phyloP scores from a whole-genome alignment of 92 coral and sea anemone genomes.

The Pocillopora meandrina region DNA sequence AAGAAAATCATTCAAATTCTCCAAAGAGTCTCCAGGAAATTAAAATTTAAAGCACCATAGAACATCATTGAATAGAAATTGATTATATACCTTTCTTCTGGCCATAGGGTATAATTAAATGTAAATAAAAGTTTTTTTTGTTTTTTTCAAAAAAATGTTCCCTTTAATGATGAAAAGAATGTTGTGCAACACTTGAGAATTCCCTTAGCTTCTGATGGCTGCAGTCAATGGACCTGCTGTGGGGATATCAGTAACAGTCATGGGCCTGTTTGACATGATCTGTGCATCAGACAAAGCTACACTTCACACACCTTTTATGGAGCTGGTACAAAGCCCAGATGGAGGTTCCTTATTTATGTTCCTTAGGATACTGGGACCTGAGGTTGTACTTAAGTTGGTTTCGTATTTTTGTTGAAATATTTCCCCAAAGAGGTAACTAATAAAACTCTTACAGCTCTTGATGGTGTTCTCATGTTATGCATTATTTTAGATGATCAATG shows the following conservation, averaged over 20 bases:
- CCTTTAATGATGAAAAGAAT: slow-evolving; percentile 47
- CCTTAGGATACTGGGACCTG: slow-evolving; percentile 90
- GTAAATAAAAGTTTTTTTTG: too few species aligned
- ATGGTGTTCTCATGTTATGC: neutral
- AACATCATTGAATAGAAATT: too few species aligned
- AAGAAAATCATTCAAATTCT: too few species aligned
- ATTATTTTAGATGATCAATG: neutral
- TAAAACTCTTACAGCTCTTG: neutral
- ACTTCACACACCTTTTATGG: slow-evolving; percentile 94
- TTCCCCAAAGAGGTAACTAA: neutral
- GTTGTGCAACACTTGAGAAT: slow-evolving; percentile 88
- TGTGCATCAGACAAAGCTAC: slow-evolving; percentile 92
- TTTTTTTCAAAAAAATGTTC: too few species aligned
- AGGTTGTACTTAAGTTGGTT: neutral
- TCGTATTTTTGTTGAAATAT: neutral
- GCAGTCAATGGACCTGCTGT: slow-evolving; percentile 98
- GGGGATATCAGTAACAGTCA: slow-evolving; percentile 88
- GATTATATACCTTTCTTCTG: too few species aligned
- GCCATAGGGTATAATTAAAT: too few species aligned
- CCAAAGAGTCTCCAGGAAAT: too few species aligned
- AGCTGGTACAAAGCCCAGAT: slow-evolving; percentile 98
- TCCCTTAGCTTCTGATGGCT: slow-evolving; percentile 93
- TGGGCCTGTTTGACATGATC: slow-evolving; percentile 86
- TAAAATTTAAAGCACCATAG: too few species aligned
- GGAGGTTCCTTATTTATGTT: slow-evolving; percentile 92